phyloP scores from a whole-genome alignment of 1,140 invertebrate species.

The Tetragonula clypearis region DNA sequence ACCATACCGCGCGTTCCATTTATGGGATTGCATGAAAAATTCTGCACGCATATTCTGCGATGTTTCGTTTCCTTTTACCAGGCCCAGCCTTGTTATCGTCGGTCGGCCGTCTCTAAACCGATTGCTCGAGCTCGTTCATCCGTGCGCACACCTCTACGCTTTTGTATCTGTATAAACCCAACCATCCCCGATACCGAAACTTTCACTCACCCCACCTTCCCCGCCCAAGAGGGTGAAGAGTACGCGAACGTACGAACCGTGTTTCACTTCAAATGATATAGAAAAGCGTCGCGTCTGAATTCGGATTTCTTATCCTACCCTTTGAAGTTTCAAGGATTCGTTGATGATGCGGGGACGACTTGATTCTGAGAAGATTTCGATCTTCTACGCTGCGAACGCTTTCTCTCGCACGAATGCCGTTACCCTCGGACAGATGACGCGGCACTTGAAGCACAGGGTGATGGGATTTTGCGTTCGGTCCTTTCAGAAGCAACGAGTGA shows the following conservation, averaged over 20 bases:
- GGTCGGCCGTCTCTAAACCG: conserved; percentile 60
- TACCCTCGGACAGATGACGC: not conserved
- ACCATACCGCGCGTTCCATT: conserved; percentile 67
- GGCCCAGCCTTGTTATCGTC: conserved; percentile 61
- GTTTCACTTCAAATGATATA: conserved; percentile 25
- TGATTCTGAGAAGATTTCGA: conserved; percentile 1
- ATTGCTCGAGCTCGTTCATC: conserved; percentile 56
- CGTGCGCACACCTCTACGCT: conserved; percentile 30
- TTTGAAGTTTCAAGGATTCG: conserved; percentile 10
- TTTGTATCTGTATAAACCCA: conserved; percentile 2
- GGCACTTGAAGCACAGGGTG: too few relatives aligned
- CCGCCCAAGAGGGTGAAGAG: not conserved
- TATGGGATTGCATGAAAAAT: conserved; percentile 78
- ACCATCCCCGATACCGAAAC: not conserved
- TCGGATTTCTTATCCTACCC: conserved; percentile 22
- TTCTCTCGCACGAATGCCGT: not conserved
- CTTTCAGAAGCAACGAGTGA: not conserved
- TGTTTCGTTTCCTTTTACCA: conserved; percentile 60
- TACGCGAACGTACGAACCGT: conserved; percentile 7
- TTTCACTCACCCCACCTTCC: not conserved
- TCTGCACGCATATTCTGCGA: conserved; percentile 64
- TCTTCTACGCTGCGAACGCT: not conserved
- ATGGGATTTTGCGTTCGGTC: not conserved
- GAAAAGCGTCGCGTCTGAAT: conserved; percentile 34
- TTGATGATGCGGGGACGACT: conserved; percentile 6